A percentile compares a stretch with the other conserved stretches of the same genome.
Conservation (phyloP, 2,113 vertebrate genomes). For the Lanius ludovicianus region DNA sequence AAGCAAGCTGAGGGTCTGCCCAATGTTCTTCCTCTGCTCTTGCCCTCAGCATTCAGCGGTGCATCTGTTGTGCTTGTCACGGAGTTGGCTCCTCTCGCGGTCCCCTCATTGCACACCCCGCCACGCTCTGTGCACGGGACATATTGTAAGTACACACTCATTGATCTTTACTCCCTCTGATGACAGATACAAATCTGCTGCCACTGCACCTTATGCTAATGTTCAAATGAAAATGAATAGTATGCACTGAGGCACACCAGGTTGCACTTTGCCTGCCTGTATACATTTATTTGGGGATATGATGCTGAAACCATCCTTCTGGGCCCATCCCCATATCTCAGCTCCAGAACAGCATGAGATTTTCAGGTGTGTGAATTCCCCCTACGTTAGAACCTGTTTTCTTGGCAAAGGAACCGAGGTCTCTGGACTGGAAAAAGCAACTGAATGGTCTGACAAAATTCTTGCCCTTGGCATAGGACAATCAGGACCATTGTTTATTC, state of each 20-base stretch:
- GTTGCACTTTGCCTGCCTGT: neutral
- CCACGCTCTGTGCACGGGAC: fast-evolving
- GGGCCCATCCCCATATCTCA: neutral
- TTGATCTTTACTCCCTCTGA: neutral
- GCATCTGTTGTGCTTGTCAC: neutral
- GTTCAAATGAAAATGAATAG: neutral
- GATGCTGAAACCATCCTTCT: neutral
- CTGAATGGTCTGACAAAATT: neutral
- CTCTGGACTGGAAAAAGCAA: neutral
- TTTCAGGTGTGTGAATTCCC: neutral
- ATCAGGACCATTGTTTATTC: neutral
- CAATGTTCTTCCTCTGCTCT: neutral
- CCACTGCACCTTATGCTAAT: conserved; percentile 24
- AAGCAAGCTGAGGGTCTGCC: neutral
- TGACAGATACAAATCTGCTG: conserved; percentile 45
- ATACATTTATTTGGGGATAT: neutral
- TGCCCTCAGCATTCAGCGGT: neutral
- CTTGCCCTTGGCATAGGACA: neutral
- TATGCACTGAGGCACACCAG: neutral
- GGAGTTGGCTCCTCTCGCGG: neutral
- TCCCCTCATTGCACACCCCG: neutral
- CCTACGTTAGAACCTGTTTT: neutral
- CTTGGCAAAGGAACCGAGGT: neutral
- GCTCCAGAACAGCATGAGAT: neutral
- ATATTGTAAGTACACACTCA: neutral